These are phyloP conservation scores for Betta splendens DNA, from an alignment of 2,797 vertebrate genomes.

Conservation along the genomic window DNA sequence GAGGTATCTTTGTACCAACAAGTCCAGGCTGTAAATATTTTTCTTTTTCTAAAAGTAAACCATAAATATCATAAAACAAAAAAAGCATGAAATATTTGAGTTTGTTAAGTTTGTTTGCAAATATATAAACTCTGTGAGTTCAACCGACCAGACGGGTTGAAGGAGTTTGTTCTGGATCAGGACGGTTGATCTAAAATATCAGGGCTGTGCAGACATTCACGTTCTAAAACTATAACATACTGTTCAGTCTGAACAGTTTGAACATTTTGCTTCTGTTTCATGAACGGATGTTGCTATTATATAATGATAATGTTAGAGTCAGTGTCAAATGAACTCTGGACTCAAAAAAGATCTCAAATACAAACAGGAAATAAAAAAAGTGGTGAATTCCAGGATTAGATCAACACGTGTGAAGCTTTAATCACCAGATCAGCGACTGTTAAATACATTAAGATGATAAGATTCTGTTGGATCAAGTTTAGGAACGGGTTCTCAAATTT, in stretches of 20 bases:
- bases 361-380: not conserved
- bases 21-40: no score
- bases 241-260: not conserved
- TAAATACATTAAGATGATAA: conserved; percentile 5
- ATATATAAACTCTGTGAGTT: no score
- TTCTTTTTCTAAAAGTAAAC: no score
- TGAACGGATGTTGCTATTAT: conserved; percentile 16
- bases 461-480: not conserved
- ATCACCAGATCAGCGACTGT: conserved; percentile 6
- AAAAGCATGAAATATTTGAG: no score
- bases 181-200: no score
- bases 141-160: no score
- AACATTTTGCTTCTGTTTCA: not conserved
- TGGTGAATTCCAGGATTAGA: not conserved
- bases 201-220: no score
- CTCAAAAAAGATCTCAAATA: conserved; percentile 2
- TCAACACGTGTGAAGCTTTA: no score
- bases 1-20: no score
- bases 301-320: conserved; percentile 11
- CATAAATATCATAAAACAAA: no score
- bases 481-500: not conserved
- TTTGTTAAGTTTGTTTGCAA: no score
- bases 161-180: no score
- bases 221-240: not conserved
- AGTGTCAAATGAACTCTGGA: conserved; percentile 60